Evolutionary conservation across 2,113 vertebrate genomes (phyloP).

Genomic region (Octodon degus): DNA sequence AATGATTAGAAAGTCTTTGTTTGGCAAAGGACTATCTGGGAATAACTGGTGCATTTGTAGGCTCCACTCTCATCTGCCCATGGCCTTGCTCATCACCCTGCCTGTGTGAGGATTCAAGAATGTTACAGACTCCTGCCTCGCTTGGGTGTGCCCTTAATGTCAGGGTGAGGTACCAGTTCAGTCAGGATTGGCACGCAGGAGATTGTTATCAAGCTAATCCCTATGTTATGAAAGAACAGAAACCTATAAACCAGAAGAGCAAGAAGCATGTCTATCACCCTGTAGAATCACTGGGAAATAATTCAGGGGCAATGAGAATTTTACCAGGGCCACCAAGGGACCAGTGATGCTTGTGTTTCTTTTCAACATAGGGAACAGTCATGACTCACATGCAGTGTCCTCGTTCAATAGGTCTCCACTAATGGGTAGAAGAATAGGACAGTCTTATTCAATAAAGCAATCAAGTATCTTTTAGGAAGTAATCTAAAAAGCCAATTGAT

Average conservation of each 20-base stretch:
- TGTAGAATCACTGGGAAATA: not conserved
- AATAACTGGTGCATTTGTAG: not conserved
- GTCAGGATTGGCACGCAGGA: not conserved
- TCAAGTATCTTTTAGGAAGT: not conserved
- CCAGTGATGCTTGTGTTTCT: not conserved
- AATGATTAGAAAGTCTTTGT: not conserved
- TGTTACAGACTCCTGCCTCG: conserved; percentile 47
- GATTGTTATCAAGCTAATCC: conserved; percentile 74
- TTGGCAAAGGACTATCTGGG: not conserved
- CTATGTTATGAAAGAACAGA: conserved; percentile 49
- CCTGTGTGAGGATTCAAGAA: not conserved
- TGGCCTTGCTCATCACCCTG: not conserved
- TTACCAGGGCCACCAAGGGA: not conserved
- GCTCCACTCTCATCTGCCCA: not conserved
- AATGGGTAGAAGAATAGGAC: not conserved
- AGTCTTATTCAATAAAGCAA: not conserved
- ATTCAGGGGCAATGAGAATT: not conserved
- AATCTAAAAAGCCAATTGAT: not conserved
- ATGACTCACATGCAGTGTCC: not conserved
- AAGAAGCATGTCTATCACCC: not conserved
- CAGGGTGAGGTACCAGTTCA: conserved; percentile 40
- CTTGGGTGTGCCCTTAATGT: conserved; percentile 59
- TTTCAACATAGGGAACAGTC: not conserved
- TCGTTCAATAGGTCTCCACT: not conserved
- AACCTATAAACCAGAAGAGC: not conserved